These are phyloP conservation scores for Hippolais icterina DNA, from an alignment of 2,113 vertebrate genomes.

Conservation along the genomic window DNA sequence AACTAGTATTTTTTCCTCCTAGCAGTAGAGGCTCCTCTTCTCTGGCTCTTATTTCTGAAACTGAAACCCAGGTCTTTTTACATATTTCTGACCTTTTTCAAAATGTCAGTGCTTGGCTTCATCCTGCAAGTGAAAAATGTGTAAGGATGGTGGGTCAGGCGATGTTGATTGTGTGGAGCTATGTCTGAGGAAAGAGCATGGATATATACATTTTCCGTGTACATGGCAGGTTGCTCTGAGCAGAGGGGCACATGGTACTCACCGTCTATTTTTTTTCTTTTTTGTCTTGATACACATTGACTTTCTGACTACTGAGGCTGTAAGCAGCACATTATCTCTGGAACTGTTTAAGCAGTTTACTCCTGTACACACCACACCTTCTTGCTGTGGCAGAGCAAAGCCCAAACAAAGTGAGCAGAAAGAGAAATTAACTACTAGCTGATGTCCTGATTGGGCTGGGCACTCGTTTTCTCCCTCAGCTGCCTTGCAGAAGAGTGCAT, in stretches of 20 bases:
- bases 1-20: background rate
- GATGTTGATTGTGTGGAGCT: background rate
- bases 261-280: rapidly evolving
- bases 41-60: background rate
- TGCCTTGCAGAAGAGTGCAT: background rate
- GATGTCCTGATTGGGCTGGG: background rate
- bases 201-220: rapidly evolving
- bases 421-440: rapidly evolving
- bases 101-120: background rate
- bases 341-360: background rate
- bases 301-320: background rate
- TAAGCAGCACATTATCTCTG: background rate
- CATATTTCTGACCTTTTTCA: background rate
- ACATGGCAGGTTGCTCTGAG: background rate
- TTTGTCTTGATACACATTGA: background rate
- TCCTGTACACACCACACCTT: background rate
- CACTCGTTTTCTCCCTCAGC: background rate
- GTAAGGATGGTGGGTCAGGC: background rate
- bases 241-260: rapidly evolving
- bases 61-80: background rate
- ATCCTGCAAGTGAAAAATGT: background rate
- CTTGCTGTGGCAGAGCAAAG: background rate
- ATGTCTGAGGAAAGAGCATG: background rate
- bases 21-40: background rate
- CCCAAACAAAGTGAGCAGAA: background rate